Evolutionary conservation across 2,888 invertebrate genomes (phyloP), one percentile per base, ranked within the genome.

Genomic region (Cecidostiba fungosa): DNA sequence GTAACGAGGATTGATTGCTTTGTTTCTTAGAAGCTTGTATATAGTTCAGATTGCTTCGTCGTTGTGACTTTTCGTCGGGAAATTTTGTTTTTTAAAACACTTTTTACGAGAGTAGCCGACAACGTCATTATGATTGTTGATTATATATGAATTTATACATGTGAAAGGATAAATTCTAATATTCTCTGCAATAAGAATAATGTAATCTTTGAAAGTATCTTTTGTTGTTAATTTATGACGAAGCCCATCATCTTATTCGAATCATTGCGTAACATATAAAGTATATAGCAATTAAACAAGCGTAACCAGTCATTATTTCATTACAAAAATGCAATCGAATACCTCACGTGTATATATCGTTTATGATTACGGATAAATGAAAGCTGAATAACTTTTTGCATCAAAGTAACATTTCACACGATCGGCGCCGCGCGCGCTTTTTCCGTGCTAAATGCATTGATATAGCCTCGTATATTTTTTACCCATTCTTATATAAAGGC

Each of bases 291-390:
- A 66, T 66, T 66, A 29, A 26, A 66, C 14, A 66, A 12, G 66
- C 66, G 12, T 66, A 66, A 59, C 59, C 23, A 23, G 0, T 23
- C 19, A 59, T 23, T 66, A 66, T 66, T 66, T 26, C 3, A 66
- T 66, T 66, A 59, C 23, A 12, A 59, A 59, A 59, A 59, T 62
- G 23, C 62, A 62, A 62, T 62, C 62, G 62, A 62, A 62, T 23
- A 26, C 23, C 62, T 50, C 19, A 50, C 19, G 50, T 62, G 62
- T 43, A 43, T 43, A 14, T 29, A 66, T 66, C 66, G 66, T 8
- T 66, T 29, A 66, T 66, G 29, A 66, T 66, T 29, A 16, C 66
- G 16, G 6, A 14, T 26, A 29, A 14, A 66, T 66, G 29, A 66
- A 66, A 66, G 23, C 16, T 26, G 66, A 66, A 26, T 66, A 66